These are phyloP conservation scores for Rhodeus uyekii DNA, from an alignment of 2,797 vertebrate species.

Conservation along the genomic window DNA sequence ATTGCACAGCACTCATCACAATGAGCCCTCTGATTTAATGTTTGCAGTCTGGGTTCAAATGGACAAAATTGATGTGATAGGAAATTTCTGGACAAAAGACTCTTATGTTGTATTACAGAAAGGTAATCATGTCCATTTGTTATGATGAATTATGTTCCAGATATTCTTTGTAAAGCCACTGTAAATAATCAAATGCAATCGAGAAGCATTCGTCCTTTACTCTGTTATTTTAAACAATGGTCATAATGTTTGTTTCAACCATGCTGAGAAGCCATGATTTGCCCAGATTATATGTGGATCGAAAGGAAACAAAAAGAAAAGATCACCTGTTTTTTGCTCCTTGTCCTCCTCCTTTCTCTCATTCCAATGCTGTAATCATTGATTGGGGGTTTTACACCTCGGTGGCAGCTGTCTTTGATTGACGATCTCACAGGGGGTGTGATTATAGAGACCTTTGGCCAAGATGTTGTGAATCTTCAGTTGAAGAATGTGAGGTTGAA, in stretches of 20 bases:
- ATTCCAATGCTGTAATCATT: slow-evolving; percentile 20
- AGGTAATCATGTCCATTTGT: slow-evolving; percentile 46
- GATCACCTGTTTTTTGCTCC: not conserved
- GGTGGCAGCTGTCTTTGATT: slow-evolving; percentile 22
- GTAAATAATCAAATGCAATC: slow-evolving; percentile 44
- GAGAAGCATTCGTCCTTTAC: slow-evolving; percentile 22
- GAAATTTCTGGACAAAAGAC: slow-evolving; percentile 39
- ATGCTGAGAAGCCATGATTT: slow-evolving; percentile 28
- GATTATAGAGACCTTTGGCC: slow-evolving; percentile 33
- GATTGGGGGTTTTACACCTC: slow-evolving; percentile 32
- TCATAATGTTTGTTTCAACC: slow-evolving; percentile 27
- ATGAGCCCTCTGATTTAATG: slow-evolving; percentile 45
- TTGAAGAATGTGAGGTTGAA: slow-evolving; percentile 14
- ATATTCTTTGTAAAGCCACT: slow-evolving; percentile 27
- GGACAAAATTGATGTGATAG: slow-evolving; percentile 52
- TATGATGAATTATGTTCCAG: slow-evolving; percentile 23
- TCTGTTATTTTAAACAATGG: slow-evolving; percentile 46
- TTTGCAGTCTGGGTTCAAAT: slow-evolving; percentile 30
- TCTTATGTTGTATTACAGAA: slow-evolving; percentile 32
- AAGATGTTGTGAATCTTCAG: slow-evolving; percentile 13
- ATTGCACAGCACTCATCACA: slow-evolving; percentile 39
- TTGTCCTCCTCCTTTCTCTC: not conserved
- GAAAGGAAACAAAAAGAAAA: slow-evolving; percentile 21
- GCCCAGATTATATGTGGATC: slow-evolving; percentile 11
- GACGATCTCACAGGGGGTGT: slow-evolving; percentile 17